These are phyloP conservation scores for Apodemia duryi DNA, from an alignment of 2,888 invertebrate species.

Conservation along the genomic window DNA sequence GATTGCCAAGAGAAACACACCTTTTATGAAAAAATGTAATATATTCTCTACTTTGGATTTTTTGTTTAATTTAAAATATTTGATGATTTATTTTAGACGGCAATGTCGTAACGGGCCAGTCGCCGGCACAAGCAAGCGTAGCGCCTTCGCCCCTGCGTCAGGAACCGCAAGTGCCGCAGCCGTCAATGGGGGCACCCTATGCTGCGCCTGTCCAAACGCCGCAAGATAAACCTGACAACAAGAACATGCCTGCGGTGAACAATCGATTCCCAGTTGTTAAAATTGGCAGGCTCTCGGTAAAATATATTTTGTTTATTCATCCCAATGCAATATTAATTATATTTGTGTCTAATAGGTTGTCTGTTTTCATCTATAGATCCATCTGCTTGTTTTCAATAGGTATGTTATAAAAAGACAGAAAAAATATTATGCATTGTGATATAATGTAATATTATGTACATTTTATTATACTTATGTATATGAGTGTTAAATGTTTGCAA, in stretches of 20 bases:
- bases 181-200: slow-evolving; percentile 70
- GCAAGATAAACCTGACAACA: slow-evolving; percentile 59
- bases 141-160: slow-evolving; percentile 77
- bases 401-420: not conserved
- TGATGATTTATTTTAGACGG: slow-evolving; percentile 46
- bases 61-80: not conserved
- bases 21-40: no score
- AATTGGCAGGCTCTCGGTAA: slow-evolving; percentile 71
- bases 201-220: slow-evolving; percentile 43
- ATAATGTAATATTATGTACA: no score
- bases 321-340: no score
- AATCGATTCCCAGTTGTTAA: slow-evolving; percentile 71
- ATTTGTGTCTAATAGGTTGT: no score
- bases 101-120: slow-evolving; percentile 74
- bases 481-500: not conserved
- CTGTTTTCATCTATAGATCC: no score
- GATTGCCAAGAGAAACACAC: no score
- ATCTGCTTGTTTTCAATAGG: no score
- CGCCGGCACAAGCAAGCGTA: slow-evolving; percentile 82
- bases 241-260: slow-evolving; percentile 47
- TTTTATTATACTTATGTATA: not conserved
- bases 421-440: slow-evolving; percentile 2
- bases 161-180: slow-evolving; percentile 74
- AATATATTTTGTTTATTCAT: slow-evolving; percentile 29
- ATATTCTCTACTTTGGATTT: no score